Evolutionary conservation across 1,140 invertebrate species (phyloP), one percentile per base, ranked within the genome.

Genomic region (Papilio xuthus): DNA sequence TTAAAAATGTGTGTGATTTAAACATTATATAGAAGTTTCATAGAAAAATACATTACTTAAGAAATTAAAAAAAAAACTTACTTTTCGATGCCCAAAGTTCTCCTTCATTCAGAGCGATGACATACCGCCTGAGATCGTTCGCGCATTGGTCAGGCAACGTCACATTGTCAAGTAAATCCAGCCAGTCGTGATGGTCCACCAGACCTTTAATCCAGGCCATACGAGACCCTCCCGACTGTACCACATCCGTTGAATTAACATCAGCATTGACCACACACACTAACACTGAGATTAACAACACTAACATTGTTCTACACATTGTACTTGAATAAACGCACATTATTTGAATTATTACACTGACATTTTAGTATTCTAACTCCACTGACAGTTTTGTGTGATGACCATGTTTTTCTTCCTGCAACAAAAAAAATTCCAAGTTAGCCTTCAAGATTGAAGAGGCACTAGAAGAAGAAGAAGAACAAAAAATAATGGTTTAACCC

Each of bases 71-170:
- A 56, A 60, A 72, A 15, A 67, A 95, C 96, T 96, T 88, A 97
- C 96, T 96, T 93, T 96, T 96, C 2, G 95, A 95, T 20, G 96
- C 96, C 96, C 96, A 97, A 23, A 95, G 88, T 71, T 95, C 93
- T 26, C 95, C 96, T 32, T 95, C 90, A 70, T 92, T 92, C 50
- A 97, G 90, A 3, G 95, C 95, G 13, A 83, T 82, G 0, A 96
- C 80, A 83, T 96, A 97, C 4, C 81, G 81, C 53, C 92, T 93
- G 89, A 97, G 92, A 79, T 96, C 94, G 1, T 83, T 82, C 44
- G 92, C 92, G 82, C 96, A 97, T n/a, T 83, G 77, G 13, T 77
- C 42, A 4, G 93, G 91, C 23, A 94, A 90, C 1, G 94, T 90
- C 63, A 94, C 88, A 80, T 93, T 94, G 6, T 92, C 80, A 20